Conservation (phyloP, 2,888 invertebrate species). For the Tipula helvola region DNA sequence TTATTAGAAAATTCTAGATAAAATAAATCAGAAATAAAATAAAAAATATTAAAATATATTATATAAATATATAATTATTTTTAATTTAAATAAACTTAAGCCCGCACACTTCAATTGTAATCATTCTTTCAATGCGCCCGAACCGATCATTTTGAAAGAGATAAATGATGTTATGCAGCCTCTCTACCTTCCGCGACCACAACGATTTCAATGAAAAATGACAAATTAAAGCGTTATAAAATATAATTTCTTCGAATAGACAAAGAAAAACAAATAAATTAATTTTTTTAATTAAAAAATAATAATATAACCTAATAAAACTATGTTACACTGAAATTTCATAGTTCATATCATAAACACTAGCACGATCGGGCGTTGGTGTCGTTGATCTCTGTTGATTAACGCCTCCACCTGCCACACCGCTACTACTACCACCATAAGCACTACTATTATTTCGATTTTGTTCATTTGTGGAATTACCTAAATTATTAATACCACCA, state of each 20-base stretch:
- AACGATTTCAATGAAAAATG: not conserved
- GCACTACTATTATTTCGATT: constrained; percentile 16
- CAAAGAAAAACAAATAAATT: constrained; percentile 7
- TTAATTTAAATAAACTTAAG: not conserved
- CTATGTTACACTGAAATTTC: constrained; percentile 79
- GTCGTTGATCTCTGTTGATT: constrained; percentile 36
- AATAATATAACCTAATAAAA: not conserved
- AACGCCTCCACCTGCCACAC: constrained; percentile 9
- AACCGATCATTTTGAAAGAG: not conserved
- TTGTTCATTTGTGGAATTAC: constrained; percentile 17
- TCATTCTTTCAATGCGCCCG: not conserved
- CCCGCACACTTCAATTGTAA: not conserved
- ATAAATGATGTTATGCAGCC: not conserved
- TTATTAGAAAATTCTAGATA: not conserved
- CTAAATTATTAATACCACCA: not conserved
- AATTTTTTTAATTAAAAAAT: not conserved
- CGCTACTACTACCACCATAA: constrained; percentile 12
- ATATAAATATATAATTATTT: not conserved
- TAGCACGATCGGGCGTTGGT: constrained; percentile 69
- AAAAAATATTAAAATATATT: not conserved
- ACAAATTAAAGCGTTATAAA: not conserved
- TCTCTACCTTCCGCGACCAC: not conserved
- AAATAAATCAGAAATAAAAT: not conserved
- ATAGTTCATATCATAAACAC: constrained; percentile 90
- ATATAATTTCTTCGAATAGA: not conserved